Conservation (phyloP, 2,797 vertebrate species). For the Valencia hispanica region DNA sequence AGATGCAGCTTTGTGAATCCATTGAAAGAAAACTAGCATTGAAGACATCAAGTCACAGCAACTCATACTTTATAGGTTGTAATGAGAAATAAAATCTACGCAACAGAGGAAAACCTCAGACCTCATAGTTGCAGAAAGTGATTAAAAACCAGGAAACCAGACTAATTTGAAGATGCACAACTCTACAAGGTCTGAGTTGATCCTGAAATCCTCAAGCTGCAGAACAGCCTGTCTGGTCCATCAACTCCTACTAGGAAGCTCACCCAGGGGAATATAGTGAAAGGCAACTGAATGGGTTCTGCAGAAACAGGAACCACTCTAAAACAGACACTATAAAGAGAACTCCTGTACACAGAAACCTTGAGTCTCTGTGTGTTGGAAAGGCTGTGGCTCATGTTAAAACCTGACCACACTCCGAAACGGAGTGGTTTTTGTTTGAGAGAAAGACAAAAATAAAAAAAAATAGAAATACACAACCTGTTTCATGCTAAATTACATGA, state of each 20-base stretch:
- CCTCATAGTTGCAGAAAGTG: not conserved
- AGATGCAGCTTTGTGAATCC: not conserved
- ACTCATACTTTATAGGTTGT: not conserved
- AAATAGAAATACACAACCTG: no score
- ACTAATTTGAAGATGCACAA: no score
- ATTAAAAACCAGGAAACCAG: not conserved
- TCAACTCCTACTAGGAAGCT: not conserved
- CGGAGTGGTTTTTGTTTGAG: constrained; percentile 1
- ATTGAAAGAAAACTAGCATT: not conserved
- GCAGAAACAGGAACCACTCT: not conserved
- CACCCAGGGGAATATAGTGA: not conserved
- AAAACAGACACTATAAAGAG: not conserved
- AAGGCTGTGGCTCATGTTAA: not conserved
- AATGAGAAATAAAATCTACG: not conserved
- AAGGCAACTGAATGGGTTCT: not conserved
- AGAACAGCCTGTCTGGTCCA: not conserved
- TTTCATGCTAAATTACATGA: no score
- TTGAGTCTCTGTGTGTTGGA: no score
- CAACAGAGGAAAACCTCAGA: no score
- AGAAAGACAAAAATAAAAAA: not conserved
- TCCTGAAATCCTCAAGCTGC: not conserved
- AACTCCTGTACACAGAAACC: not conserved
- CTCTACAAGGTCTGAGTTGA: not conserved
- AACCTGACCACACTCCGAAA: constrained; percentile 55
- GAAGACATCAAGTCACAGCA: not conserved